Evolutionary conservation across 2,113 vertebrate genomes (phyloP).

Genomic region (Nanger granti): DNA sequence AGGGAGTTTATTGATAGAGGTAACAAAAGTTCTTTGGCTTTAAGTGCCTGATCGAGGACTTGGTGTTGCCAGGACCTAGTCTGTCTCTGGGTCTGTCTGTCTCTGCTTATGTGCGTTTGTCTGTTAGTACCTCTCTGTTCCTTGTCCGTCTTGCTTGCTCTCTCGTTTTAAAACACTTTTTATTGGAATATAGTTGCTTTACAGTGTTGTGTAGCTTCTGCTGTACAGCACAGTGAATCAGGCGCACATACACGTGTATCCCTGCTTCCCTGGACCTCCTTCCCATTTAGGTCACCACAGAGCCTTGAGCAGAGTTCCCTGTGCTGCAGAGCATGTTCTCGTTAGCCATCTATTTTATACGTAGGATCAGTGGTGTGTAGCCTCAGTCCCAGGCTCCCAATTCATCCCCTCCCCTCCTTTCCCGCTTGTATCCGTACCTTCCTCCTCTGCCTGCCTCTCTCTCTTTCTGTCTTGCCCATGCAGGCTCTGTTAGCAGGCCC

Average conservation of each 20-base stretch:
- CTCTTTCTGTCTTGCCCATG: neutral
- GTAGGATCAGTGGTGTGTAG: neutral
- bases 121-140: neutral
- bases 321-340: accelerated
- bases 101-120: neutral
- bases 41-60: neutral
- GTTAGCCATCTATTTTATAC: accelerated
- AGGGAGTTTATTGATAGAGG: neutral
- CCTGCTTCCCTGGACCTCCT: neutral
- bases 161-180: neutral
- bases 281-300: neutral
- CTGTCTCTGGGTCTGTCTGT: neutral
- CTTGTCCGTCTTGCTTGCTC: neutral
- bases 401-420: neutral
- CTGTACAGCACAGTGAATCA: neutral
- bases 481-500: neutral
- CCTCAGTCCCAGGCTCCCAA: accelerated
- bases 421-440: neutral
- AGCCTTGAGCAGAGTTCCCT: neutral
- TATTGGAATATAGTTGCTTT: neutral
- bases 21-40: neutral
- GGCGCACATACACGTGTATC: neutral
- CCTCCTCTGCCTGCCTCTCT: neutral
- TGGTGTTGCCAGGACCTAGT: neutral
- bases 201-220: neutral